Evolutionary conservation across 2,888 invertebrate species (phyloP).

Genomic region (Pelosia muscerda): DNA sequence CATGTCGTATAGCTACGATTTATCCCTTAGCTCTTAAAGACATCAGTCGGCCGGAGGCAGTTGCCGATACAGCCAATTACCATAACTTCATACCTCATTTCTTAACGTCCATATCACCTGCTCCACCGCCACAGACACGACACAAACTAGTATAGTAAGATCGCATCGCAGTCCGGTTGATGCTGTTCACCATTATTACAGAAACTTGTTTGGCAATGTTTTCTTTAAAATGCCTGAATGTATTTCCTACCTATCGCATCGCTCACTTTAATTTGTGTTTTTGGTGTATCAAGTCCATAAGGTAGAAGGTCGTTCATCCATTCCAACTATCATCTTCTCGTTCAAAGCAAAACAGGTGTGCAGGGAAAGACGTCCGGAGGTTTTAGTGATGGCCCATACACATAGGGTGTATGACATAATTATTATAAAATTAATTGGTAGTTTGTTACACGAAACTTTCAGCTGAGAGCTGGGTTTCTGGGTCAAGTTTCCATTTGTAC

Average conservation of each 20-base stretch:
- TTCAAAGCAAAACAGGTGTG: no score
- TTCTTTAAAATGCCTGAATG: neutral
- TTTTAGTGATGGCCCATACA: no score
- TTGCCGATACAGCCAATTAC: constrained; percentile 1
- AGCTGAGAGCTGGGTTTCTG: constrained; percentile 8
- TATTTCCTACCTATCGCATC: neutral
- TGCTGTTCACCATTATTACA: neutral
- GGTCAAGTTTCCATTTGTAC: constrained; percentile 1
- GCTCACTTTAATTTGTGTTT: neutral
- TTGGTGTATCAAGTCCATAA: neutral
- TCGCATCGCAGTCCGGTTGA: neutral
- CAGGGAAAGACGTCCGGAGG: no score
- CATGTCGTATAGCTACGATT: neutral
- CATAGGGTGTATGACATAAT: neutral
- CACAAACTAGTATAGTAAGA: constrained; percentile 1
- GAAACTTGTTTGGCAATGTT: neutral
- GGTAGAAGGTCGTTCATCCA: neutral
- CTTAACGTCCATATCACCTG: constrained; percentile 1
- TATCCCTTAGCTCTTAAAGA: neutral
- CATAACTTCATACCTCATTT: constrained; percentile 14
- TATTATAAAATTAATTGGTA: neutral
- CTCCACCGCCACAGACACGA: neutral
- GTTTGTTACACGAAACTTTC: neutral
- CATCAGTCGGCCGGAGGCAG: neutral
- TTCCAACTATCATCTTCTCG: no score